Percentiles rank a stretch among this genome's conserved stretches.
phyloP scores from a whole-genome alignment of 2,113 vertebrate genomes.

The Muscicapa adusta region DNA sequence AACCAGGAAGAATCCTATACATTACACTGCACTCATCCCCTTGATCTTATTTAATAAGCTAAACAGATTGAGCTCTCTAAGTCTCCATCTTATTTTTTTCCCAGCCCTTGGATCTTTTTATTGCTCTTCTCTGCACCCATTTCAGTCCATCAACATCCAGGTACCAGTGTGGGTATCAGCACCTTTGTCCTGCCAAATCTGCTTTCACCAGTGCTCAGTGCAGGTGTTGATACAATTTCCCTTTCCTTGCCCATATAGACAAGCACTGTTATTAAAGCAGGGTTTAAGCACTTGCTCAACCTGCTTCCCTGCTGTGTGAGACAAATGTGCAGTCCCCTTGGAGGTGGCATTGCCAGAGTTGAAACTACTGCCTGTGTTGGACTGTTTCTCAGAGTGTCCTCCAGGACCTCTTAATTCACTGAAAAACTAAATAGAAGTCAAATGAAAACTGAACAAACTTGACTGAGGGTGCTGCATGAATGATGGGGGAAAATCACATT shows the following conservation, averaged over 20 bases:
- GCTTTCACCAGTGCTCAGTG: neutral
- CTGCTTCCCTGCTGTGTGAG: neutral
- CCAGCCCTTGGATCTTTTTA: neutral
- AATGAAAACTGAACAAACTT: neutral
- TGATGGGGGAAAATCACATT: neutral
- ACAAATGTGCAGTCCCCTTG: neutral
- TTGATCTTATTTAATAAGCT: neutral
- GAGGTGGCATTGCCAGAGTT: neutral
- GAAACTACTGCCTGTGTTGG: neutral
- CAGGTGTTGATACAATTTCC: neutral
- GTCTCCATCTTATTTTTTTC: neutral
- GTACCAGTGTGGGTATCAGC: neutral
- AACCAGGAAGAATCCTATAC: neutral
- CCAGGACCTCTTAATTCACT: neutral
- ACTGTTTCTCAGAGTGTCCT: neutral
- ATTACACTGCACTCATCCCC: neutral
- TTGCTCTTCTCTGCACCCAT: neutral
- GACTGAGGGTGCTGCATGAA: neutral
- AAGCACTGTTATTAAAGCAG: neutral
- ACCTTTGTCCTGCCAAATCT: neutral
- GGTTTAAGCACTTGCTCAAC: neutral
- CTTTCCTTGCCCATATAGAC: neutral
- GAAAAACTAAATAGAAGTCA: neutral
- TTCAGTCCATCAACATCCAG: neutral
- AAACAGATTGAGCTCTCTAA: neutral